Conservation (phyloP, 2,797 vertebrate species). For the Brotula barbata region DNA sequence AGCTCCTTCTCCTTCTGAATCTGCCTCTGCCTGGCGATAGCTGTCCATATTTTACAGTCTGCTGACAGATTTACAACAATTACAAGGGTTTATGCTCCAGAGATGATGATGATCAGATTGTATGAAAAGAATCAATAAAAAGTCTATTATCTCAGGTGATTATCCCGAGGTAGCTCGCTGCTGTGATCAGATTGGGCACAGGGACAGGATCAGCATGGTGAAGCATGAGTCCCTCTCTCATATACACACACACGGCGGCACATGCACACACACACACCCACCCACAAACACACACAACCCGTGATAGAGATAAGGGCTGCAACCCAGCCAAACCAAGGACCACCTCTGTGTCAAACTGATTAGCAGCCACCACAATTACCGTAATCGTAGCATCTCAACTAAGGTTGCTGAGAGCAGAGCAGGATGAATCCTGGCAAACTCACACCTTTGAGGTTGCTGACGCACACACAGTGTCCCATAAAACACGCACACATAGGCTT, state of each 20-base stretch:
- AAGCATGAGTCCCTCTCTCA: slow-evolving; percentile 8
- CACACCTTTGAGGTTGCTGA: not conserved
- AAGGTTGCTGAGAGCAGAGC: slow-evolving; percentile 56
- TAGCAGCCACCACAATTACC: slow-evolving; percentile 66
- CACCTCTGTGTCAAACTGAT: slow-evolving; percentile 50
- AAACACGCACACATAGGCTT: slow-evolving; percentile 20
- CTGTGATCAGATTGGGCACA: slow-evolving; percentile 45
- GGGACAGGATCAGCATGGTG: slow-evolving; percentile 3
- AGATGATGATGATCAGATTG: slow-evolving; percentile 64
- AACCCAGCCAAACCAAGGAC: slow-evolving; percentile 42
- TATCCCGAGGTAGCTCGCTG: slow-evolving; percentile 56
- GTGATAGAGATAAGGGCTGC: slow-evolving; percentile 47
- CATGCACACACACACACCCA: slow-evolving; percentile 14
- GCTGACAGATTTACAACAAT: slow-evolving; percentile 75
- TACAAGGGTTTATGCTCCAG: slow-evolving; percentile 67
- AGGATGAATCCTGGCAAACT: slow-evolving; percentile 34
- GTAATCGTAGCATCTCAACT: slow-evolving; percentile 69
- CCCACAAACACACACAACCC: slow-evolving; percentile 1
- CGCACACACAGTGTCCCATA: slow-evolving; percentile 16
- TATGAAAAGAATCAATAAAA: slow-evolving; percentile 77
- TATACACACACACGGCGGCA: not conserved
- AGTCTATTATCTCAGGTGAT: slow-evolving; percentile 73
- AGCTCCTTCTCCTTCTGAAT: slow-evolving; percentile 42
- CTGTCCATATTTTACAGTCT: slow-evolving; percentile 72
- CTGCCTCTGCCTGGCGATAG: slow-evolving; percentile 56